Percentiles rank a stretch among this genome's conserved stretches.
These are phyloP conservation scores for Therioaphis trifolii DNA, from an alignment of 2,888 invertebrate species.

Conservation along the genomic window DNA sequence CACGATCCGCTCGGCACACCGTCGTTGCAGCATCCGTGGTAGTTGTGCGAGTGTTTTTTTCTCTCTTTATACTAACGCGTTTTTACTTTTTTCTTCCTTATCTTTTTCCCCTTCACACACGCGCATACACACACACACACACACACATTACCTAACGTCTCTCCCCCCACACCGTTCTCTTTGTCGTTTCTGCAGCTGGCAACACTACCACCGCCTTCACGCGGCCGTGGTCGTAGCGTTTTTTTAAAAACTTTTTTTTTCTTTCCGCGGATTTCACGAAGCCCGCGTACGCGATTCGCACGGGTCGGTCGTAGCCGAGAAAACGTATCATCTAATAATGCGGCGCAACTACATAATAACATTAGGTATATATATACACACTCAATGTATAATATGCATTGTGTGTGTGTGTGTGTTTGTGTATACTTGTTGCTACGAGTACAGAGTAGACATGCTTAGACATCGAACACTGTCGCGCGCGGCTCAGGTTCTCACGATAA, in stretches of 20 bases:
- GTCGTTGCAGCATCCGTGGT: neutral
- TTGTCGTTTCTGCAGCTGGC: neutral
- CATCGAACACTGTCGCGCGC: too few relatives aligned
- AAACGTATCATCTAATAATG: neutral
- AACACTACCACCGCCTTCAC: neutral
- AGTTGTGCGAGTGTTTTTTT: neutral
- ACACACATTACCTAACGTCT: neutral
- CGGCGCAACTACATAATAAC: too few relatives aligned
- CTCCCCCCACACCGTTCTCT: too few relatives aligned
- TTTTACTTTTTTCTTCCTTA: neutral
- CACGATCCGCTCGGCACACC: constrained; percentile 26
- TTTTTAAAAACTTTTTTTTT: too few relatives aligned
- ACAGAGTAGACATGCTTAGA: too few relatives aligned
- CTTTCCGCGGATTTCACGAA: neutral
- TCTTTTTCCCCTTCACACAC: neutral
- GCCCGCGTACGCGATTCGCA: constrained; percentile 19
- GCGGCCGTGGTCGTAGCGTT: too few relatives aligned
- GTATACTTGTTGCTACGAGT: too few relatives aligned
- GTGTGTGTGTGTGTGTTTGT: too few relatives aligned
- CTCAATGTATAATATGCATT: too few relatives aligned
- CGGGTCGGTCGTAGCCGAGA: neutral
- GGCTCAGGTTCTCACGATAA: constrained; percentile 26
- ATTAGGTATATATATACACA: neutral
- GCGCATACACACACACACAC: neutral
- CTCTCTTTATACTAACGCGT: neutral